phyloP scores from a whole-genome alignment of 92 coral and sea anemone species.

The Metridium senile region DNA sequence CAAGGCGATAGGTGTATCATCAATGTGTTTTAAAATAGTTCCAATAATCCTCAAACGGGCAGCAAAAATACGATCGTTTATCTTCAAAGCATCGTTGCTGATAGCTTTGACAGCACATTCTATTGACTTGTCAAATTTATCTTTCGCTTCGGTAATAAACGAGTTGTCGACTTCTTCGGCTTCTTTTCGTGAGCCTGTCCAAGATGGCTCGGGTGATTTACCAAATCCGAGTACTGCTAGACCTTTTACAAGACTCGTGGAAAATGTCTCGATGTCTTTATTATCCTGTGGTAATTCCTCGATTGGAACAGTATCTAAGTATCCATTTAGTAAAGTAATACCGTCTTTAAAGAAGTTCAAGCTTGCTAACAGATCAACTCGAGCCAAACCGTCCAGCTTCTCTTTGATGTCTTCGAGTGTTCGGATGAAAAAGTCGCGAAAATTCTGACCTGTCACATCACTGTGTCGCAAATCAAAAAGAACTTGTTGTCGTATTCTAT shows the following conservation, averaged over 20 bases:
- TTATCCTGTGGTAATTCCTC: neutral
- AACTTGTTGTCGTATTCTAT: slow-evolving; percentile 23
- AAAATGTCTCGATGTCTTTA: neutral
- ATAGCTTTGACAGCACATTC: slow-evolving; percentile 46
- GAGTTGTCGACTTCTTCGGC: slow-evolving; percentile 20
- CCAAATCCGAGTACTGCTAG: slow-evolving; percentile 1
- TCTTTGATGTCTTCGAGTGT: slow-evolving; percentile 34
- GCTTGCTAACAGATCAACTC: slow-evolving; percentile 36
- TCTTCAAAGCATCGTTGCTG: slow-evolving; percentile 39
- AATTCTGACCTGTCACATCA: slow-evolving; percentile 38
- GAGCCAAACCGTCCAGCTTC: slow-evolving; percentile 37
- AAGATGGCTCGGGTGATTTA: neutral
- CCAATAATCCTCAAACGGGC: slow-evolving; percentile 33
- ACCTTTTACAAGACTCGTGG: neutral
- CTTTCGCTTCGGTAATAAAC: slow-evolving; percentile 29
- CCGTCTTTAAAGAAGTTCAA: slow-evolving; percentile 45
- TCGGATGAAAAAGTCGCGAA: slow-evolving; percentile 28
- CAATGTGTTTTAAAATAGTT: slow-evolving; percentile 29
- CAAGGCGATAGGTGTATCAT: slow-evolving; percentile 18
- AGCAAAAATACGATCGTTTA: slow-evolving; percentile 32
- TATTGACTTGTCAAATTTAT: slow-evolving; percentile 28
- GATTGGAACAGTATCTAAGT: neutral
- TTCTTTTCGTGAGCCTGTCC: neutral
- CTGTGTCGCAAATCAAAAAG: slow-evolving; percentile 24
- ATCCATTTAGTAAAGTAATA: slow-evolving; percentile 17